Percentiles rank a stretch among this genome's conserved stretches.
Evolutionary conservation across 2,888 invertebrate genomes (phyloP).

Genomic region (Drosophila hawaiiensis): DNA sequence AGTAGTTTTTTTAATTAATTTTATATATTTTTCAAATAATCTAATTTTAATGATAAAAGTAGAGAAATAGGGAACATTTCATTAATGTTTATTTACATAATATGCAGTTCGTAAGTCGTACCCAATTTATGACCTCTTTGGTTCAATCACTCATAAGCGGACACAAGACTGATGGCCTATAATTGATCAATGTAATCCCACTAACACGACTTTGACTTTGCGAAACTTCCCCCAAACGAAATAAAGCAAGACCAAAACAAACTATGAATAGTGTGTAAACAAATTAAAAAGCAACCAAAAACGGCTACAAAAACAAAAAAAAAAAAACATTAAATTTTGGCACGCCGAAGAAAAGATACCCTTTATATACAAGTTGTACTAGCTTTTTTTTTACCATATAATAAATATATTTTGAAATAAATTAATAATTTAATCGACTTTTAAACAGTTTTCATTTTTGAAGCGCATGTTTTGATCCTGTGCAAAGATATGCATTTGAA

Average conservation of each 20-base stretch:
- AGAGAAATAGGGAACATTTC: neutral
- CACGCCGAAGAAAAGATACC: neutral
- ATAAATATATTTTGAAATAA: neutral
- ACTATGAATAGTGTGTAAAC: constrained; percentile 41
- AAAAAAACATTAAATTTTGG: too few species aligned
- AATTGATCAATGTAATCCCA: constrained; percentile 54
- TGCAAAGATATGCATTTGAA: too few species aligned
- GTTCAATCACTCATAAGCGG: constrained; percentile 44
- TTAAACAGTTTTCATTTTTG: neutral
- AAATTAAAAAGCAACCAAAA: constrained; percentile 33
- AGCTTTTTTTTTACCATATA: too few species aligned
- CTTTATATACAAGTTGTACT: neutral
- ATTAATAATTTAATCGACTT: neutral
- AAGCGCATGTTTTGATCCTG: too few species aligned
- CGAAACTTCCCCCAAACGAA: constrained; percentile 52
- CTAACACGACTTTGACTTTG: constrained; percentile 54
- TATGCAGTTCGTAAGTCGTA: neutral
- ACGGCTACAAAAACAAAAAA: constrained; percentile 18
- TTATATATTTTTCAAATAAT: too few species aligned
- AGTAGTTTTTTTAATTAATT: neutral
- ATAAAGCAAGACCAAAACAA: constrained; percentile 22
- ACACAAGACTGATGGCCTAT: constrained; percentile 40
- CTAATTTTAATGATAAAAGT: too few species aligned
- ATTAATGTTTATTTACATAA: neutral
- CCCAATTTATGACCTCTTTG: constrained; percentile 33